phyloP scores from a whole-genome alignment of 2,113 vertebrate genomes.

The Neofelis nebulosa region DNA sequence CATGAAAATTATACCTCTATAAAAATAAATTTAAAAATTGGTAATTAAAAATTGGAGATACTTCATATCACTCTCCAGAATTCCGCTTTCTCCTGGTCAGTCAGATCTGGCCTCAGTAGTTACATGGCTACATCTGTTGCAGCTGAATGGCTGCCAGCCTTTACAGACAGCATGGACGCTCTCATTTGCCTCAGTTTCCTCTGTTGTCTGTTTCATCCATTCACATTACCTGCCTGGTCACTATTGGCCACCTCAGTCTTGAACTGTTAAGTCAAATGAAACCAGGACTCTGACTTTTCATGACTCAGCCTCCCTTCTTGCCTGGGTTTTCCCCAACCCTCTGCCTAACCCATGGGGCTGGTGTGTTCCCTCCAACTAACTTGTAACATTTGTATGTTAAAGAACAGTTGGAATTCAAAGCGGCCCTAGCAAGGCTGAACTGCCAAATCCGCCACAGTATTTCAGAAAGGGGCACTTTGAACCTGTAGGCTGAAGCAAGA shows the following conservation, averaged over 20 bases:
- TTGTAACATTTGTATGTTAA: not conserved
- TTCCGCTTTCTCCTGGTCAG: not conserved
- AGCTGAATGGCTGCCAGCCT: not conserved
- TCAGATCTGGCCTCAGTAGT: not conserved
- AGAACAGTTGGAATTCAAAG: not conserved
- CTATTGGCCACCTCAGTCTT: not conserved
- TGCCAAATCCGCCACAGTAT: not conserved
- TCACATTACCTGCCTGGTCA: not conserved
- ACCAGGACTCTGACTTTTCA: not conserved
- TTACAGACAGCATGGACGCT: no score
- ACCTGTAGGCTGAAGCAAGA: fast-evolving
- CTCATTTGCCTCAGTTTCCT: not conserved
- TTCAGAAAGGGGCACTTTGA: not conserved
- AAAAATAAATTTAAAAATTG: not conserved
- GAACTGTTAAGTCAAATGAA: not conserved
- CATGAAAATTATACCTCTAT: not conserved
- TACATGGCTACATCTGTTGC: not conserved
- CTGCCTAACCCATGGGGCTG: not conserved
- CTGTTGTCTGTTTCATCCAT: not conserved
- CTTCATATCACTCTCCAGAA: not conserved
- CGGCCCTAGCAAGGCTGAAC: not conserved
- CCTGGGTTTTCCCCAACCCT: not conserved
- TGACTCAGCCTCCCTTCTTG: not conserved
- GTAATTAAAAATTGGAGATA: not conserved
- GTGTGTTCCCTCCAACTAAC: not conserved